phyloP scores from a whole-genome alignment of 37 sponge, comb jelly and placozoan species.

The Hormiphora californensis region DNA sequence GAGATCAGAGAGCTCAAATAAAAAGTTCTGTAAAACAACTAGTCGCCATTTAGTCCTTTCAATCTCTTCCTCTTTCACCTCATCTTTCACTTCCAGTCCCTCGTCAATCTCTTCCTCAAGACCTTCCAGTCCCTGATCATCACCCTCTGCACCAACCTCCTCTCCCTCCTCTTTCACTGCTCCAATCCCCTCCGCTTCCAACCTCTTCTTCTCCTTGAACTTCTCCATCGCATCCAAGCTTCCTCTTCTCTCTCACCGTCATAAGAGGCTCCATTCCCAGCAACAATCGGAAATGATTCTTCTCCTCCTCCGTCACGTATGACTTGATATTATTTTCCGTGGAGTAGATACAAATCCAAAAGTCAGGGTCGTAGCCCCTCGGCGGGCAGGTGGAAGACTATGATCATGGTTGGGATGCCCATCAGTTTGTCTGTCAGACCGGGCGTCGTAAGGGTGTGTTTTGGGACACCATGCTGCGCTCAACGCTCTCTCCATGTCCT shows the following conservation, averaged over 20 bases:
- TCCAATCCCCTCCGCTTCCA: background rate
- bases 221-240: slow-evolving; percentile 22
- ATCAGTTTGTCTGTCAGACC: background rate
- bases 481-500: background rate
- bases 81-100: background rate
- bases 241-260: background rate
- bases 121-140: too few relatives aligned
- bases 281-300: slow-evolving; percentile 28
- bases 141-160: background rate
- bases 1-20: too few relatives aligned
- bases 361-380: background rate
- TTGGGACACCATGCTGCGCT: background rate
- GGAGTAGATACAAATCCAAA: background rate
- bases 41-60: too few relatives aligned
- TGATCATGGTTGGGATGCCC: background rate
- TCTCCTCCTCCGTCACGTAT: slow-evolving; percentile 30
- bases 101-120: background rate
- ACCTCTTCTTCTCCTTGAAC: background rate
- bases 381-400: background rate
- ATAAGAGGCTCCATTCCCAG: slow-evolving; percentile 2
- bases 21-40: too few relatives aligned
- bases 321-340: background rate
- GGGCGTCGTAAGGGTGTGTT: background rate
- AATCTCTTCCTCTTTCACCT: background rate
- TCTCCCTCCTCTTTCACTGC: background rate